A percentile compares a stretch with the other conserved stretches of the same genome.
Evolutionary conservation across 2,797 vertebrate genomes (phyloP).

Genomic region (Falco berigora): DNA sequence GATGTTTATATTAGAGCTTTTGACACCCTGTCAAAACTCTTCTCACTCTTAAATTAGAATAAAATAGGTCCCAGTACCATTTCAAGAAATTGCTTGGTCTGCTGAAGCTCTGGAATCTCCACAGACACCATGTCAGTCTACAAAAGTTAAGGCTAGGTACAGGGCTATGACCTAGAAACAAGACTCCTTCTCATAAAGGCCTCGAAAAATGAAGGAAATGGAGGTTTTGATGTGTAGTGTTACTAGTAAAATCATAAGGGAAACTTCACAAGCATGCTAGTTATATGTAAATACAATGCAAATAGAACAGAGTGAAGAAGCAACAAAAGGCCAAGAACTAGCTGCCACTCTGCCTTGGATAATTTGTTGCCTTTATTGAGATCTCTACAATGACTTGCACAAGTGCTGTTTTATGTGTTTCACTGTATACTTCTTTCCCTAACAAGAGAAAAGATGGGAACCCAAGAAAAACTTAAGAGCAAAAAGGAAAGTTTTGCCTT

Average conservation of each 20-base stretch:
- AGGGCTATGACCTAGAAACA: background rate
- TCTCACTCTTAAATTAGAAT: background rate
- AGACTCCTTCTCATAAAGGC: background rate
- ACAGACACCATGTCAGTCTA: background rate
- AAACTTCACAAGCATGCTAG: background rate
- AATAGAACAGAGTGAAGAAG: background rate
- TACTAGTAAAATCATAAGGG: background rate
- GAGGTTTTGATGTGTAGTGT: background rate
- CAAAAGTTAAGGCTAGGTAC: background rate
- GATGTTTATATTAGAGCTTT: background rate
- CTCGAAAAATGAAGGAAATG: background rate
- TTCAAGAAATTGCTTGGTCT: background rate
- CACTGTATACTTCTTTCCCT: background rate
- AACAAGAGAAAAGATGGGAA: background rate
- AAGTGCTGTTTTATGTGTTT: background rate
- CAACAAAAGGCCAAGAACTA: background rate
- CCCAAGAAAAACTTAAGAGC: background rate
- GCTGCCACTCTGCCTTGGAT: accelerated
- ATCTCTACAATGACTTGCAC: background rate
- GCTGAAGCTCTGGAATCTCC: background rate
- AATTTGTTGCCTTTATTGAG: background rate
- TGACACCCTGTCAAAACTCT: background rate
- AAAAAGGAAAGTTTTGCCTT: background rate
- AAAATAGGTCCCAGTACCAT: background rate
- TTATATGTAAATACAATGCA: background rate